Evolutionary conservation across 37 sponge, comb jelly and placozoan genomes (phyloP), one percentile per base, ranked within the genome.

Genomic region (Haliclona indistincta): DNA sequence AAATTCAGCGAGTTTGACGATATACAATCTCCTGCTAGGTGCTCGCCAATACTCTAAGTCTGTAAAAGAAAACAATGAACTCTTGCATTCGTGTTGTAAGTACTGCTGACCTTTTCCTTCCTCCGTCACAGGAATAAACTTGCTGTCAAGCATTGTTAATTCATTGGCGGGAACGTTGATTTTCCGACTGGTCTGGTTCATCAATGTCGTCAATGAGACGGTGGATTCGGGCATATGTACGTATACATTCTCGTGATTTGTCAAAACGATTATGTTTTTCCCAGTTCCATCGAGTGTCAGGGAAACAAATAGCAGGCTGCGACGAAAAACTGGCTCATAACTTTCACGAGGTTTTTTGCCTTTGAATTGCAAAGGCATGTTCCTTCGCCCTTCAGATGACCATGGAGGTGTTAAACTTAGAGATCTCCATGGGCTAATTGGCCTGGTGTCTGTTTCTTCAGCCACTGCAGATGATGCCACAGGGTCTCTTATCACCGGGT

Each of bases 11-110:
- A 4, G 30, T 7, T 33, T 32, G 2, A 37, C 64, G 19, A 63
- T 37, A 33, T 32, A 63, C 64, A 63, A 7, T 4, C 30, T 20
- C 34, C 64, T 25, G 64, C 64, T 63, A 7, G 64, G 34, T 63
- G 35, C 34, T 11, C 35, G 30, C 64, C 64, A 63, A 63, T 63
- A 63, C 64, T 63, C 64, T 10, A 63, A 8, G 6, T 63, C 30
- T 63, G 30, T 2, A 8, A 26, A 10, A 3, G 20, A 60, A 28
- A 29, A 7, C 20, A 33, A 63, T 4, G 35, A 3, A 20, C n/a
- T 20, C 3, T 2, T 36, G 2, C 35, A 20, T 28, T 19, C 30
- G 19, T 37, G 35, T 11, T 4, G 35, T 63, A 34, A 63, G 3
- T 17, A 63, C 35, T 36, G 37, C n/a, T 28, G n/a, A n/a, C n/a